Percentiles rank a stretch among this genome's conserved stretches.
phyloP scores from a whole-genome alignment of 2,888 invertebrate species.

The Teleiodes luculella region DNA sequence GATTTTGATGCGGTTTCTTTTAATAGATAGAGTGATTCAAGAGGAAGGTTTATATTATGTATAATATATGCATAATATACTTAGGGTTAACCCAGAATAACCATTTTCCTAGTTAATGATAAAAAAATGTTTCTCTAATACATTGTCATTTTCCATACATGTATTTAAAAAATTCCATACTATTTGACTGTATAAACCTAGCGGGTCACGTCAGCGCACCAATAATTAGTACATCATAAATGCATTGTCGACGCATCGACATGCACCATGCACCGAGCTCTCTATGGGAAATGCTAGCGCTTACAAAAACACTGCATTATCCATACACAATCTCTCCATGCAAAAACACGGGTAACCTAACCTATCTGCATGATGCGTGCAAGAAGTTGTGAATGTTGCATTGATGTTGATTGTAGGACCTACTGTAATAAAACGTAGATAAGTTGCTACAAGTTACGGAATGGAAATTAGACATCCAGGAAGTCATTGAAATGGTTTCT shows the following conservation, averaged over 20 bases:
- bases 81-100: too few relatives aligned
- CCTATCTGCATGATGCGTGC: not conserved
- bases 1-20: too few relatives aligned
- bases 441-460: too few relatives aligned
- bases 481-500: too few relatives aligned
- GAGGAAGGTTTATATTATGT: too few relatives aligned
- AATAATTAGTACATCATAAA: constrained; percentile 1
- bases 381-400: not conserved
- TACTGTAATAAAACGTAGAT: not conserved
- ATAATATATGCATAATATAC: too few relatives aligned
- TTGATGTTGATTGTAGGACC: not conserved
- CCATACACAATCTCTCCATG: not conserved
- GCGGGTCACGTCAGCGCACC: not conserved
- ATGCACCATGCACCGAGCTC: not conserved
- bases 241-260: not conserved
- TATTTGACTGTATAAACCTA: not conserved
- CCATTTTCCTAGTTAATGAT: too few relatives aligned
- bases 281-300: not conserved
- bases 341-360: not conserved
- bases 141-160: too few relatives aligned
- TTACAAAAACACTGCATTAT: not conserved
- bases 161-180: too few relatives aligned
- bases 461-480: too few relatives aligned
- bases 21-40: too few relatives aligned
- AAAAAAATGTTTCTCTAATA: too few relatives aligned